Percentiles rank a stretch among this genome's conserved stretches.
Conservation (phyloP, 2,797 vertebrate species). For the Bradypodion pumilum region DNA sequence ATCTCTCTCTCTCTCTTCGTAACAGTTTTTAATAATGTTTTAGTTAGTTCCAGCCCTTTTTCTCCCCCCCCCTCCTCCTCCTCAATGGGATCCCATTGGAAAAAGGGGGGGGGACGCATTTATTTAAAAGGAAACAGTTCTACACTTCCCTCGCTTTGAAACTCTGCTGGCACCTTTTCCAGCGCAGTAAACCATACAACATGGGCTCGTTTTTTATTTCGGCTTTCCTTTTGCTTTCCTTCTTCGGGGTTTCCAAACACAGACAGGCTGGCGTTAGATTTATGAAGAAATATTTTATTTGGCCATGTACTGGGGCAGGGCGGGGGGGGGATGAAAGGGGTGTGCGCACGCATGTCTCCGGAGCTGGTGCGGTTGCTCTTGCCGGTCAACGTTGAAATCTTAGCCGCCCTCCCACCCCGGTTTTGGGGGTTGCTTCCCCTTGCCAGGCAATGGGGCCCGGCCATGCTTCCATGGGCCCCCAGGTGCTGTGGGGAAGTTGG, state of each 20-base stretch:
- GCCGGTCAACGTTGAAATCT: constrained; percentile 75
- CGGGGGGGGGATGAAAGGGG: too few relatives aligned
- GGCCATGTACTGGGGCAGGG: constrained; percentile 75
- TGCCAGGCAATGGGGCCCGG: constrained; percentile 66
- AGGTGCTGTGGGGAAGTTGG: too few relatives aligned
- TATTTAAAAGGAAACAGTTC: constrained; percentile 85
- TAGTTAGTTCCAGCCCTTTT: constrained; percentile 85
- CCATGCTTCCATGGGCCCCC: too few relatives aligned
- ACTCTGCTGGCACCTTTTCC: constrained; percentile 84
- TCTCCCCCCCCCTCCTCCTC: too few relatives aligned
- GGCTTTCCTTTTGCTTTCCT: too few relatives aligned
- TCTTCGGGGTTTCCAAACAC: constrained; percentile 81
- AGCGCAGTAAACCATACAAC: constrained; percentile 83
- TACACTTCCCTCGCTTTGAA: constrained; percentile 86
- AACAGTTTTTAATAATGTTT: constrained; percentile 85
- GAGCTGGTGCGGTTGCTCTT: background rate
- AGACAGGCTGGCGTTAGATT: constrained; percentile 82
- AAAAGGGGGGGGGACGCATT: too few relatives aligned
- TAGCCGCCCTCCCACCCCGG: constrained; percentile 60
- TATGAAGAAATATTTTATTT: constrained; percentile 82
- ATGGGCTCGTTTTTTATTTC: constrained; percentile 65
- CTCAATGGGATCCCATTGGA: constrained; percentile 84
- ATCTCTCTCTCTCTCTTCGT: constrained; percentile 80
- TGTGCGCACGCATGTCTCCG: constrained; percentile 53
- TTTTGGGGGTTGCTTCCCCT: constrained; percentile 65